phyloP scores from a whole-genome alignment of 2,797 vertebrate species.

The Selene dorsalis region DNA sequence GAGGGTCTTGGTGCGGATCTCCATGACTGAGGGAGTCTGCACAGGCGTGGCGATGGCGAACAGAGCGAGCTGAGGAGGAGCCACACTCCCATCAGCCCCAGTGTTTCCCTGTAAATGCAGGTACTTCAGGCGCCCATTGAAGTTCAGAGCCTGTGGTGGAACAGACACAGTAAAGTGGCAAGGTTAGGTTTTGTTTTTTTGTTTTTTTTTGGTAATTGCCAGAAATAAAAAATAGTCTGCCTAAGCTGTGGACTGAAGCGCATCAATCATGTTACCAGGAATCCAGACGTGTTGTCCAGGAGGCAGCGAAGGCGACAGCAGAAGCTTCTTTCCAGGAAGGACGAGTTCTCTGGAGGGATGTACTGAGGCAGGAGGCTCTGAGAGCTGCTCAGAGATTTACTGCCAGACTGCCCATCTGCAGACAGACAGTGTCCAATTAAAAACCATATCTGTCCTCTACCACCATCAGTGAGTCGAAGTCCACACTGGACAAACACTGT shows the following conservation, averaged over 20 bases:
- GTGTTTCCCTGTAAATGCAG: slow-evolving; percentile 60
- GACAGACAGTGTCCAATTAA: not conserved
- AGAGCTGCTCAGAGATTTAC: not conserved
- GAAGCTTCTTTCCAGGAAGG: slow-evolving; percentile 58
- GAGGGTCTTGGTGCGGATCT: slow-evolving; percentile 76
- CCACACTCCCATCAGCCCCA: slow-evolving; percentile 30
- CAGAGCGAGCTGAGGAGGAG: slow-evolving; percentile 72
- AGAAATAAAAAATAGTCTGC: too few species aligned
- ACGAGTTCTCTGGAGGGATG: slow-evolving; percentile 32
- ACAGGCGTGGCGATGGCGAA: slow-evolving; percentile 77
- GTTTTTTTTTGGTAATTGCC: too few species aligned
- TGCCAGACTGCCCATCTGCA: slow-evolving; percentile 14
- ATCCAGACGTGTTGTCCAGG: slow-evolving; percentile 75
- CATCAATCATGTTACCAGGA: slow-evolving; percentile 45
- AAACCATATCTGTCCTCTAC: not conserved
- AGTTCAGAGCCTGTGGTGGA: slow-evolving; percentile 72
- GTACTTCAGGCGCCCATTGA: slow-evolving; percentile 79
- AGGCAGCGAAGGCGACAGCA: slow-evolving; percentile 71
- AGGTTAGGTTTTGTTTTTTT: too few species aligned
- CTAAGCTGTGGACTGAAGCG: not conserved
- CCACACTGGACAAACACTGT: too few species aligned
- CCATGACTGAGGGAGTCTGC: slow-evolving; percentile 73
- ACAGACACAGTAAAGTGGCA: not conserved
- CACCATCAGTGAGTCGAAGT: too few species aligned
- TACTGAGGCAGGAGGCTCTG: slow-evolving; percentile 22